phyloP scores from a whole-genome alignment of 2,888 invertebrate genomes.

The Caenorhabditis sp. region DNA sequence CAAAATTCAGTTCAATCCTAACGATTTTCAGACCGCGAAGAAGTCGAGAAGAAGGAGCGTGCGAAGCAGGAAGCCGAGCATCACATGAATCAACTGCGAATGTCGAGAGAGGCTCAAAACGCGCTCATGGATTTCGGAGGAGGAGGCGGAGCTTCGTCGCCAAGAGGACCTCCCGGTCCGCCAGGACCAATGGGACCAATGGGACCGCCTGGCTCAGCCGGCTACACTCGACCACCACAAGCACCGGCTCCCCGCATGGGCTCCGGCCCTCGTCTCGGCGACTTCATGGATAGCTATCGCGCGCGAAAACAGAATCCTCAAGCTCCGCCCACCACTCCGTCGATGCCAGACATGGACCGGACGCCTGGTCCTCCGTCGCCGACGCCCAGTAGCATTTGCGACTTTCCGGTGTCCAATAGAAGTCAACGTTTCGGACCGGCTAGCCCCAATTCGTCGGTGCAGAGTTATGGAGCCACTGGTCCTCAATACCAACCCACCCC shows the following conservation, averaged over 20 bases:
- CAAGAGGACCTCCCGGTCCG: too few species aligned
- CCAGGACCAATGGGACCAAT: constrained; percentile 5
- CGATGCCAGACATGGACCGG: constrained; percentile 1
- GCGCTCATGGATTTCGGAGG: constrained; percentile 70
- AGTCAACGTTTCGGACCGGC: not conserved
- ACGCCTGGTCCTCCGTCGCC: constrained; percentile 32
- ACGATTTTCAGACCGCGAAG: constrained; percentile 67
- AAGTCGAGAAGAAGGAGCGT: constrained; percentile 65
- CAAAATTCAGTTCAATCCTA: too few species aligned
- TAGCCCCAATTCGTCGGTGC: not conserved
- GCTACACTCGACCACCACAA: not conserved
- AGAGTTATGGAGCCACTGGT: not conserved
- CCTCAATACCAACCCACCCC: not conserved
- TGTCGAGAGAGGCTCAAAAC: constrained; percentile 63
- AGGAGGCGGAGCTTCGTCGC: constrained; percentile 20
- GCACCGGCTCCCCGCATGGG: constrained; percentile 11
- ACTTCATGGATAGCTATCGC: constrained; percentile 74
- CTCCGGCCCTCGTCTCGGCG: constrained; percentile 64
- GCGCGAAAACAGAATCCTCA: constrained; percentile 59
- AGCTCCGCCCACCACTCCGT: too few species aligned
- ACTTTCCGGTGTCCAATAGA: constrained; percentile 36
- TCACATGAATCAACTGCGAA: constrained; percentile 58
- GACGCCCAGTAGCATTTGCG: constrained; percentile 63
- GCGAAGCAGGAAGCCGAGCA: constrained; percentile 67
- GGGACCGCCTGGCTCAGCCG: constrained; percentile 4